A percentile compares a stretch with the other conserved stretches of the same genome.
These are phyloP conservation scores for Boulengeromyrus knoepffleri DNA, from an alignment of 2,113 vertebrate genomes.

Conservation along the genomic window DNA sequence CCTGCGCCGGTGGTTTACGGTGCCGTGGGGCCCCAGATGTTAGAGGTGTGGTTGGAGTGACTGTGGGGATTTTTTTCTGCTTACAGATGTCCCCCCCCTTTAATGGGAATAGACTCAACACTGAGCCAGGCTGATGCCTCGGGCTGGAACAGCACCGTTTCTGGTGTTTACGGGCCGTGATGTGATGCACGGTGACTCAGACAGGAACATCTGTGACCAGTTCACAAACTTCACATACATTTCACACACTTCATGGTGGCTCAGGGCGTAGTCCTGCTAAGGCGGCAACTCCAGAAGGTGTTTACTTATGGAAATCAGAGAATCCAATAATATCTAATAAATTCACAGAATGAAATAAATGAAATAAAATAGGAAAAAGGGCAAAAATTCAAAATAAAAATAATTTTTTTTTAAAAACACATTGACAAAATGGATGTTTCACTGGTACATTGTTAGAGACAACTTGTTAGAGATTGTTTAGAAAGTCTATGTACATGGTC, in stretches of 20 bases:
- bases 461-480: not conserved
- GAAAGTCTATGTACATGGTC: not conserved
- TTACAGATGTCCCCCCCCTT: not conserved
- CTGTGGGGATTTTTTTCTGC: not conserved
- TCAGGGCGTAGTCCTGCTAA: not conserved
- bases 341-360: not conserved
- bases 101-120: not conserved
- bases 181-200: not conserved
- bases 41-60: not conserved
- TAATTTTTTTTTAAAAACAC: not conserved
- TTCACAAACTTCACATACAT: not conserved
- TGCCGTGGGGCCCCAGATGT: not conserved
- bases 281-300: not conserved
- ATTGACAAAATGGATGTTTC: not conserved
- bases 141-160: not conserved
- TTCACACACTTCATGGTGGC: not conserved
- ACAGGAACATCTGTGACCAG: not conserved
- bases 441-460: not conserved
- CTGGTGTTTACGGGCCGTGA: not conserved
- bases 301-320: not conserved
- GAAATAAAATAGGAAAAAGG: not conserved
- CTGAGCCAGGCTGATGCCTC: not conserved
- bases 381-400: not conserved
- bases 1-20: not conserved
- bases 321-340: not conserved